phyloP scores from a whole-genome alignment of 2,113 vertebrate genomes.

The Neotragus moschatus region DNA sequence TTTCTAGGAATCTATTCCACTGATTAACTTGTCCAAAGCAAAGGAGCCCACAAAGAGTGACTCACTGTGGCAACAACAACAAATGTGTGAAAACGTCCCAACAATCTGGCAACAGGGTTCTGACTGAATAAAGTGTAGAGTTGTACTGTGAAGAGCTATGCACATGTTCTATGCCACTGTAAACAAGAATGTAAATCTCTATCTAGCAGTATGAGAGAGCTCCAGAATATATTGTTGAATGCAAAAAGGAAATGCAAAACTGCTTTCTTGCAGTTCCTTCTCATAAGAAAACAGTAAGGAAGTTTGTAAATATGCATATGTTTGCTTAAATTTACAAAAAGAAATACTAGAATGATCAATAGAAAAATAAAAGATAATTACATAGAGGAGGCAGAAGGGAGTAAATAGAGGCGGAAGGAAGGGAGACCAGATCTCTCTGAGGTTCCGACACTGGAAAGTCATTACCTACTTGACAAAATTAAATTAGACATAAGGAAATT shows the following conservation, averaged over 20 bases:
- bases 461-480: neutral
- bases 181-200: neutral
- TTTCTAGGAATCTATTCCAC: neutral
- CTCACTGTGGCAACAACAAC: neutral
- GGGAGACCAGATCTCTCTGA: neutral
- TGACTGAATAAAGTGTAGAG: neutral
- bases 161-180: fast-evolving
- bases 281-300: neutral
- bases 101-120: neutral
- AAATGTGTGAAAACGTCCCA: neutral
- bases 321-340: neutral
- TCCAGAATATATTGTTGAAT: neutral
- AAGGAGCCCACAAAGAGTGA: neutral
- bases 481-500: neutral
- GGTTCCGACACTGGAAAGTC: neutral
- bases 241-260: neutral
- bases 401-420: neutral
- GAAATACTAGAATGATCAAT: neutral
- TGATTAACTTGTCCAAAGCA: neutral
- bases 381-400: neutral
- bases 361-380: neutral
- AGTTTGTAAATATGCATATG: neutral
- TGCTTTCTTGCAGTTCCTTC: neutral
- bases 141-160: fast-evolving
- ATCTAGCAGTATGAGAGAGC: neutral